Evolutionary conservation across 2,888 invertebrate genomes (phyloP), one percentile per base, ranked within the genome.

Genomic region (Sesamia inferens): DNA sequence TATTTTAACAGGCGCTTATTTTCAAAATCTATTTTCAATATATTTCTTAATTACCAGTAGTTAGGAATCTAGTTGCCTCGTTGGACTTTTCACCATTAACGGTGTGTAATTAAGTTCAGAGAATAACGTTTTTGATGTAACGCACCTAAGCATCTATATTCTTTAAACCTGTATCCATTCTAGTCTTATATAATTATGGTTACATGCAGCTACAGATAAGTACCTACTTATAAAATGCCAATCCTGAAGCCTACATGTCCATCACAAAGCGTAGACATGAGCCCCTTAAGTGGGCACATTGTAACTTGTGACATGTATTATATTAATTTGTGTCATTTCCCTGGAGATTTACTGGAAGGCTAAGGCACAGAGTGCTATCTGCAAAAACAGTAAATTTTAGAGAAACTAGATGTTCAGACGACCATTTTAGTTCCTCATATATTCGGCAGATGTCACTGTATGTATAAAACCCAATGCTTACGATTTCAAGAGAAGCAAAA

Each of bases 401-500:
- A 48, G 5, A 10, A 22, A 47, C 39, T 39, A 5, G 22, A 1
- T 39, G 14, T 10, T 6, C 10, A 19, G 14, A 22, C 7, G 0
- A 54, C 42, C 19, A 39, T 58, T 51, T 51, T 48, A 14, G 11
- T 78, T 78, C 16, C 2, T 14, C n/a, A n/a, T 22, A 11, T 19
- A 0, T 42, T 16, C 13, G 31, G 7, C 54, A 79, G 79, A 79
- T 79, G 79, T 65, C 79, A 8, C 65, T 65, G 19, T 61, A 19
- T 10, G 8, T n/a, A 48, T 16, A 47, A 54, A 44, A 14, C n/a
- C n/a, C 16, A 16, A 19, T 57, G 6, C 24, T 55, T 0, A 47
- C 6, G 5, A 55, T 16, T 14, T 19, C 10, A 1, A 58, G 6
- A 47, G 4, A 44, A 14, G 10, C 13, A 31, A n/a, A 31, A 11